A percentile compares a stretch with the other conserved stretches of the same genome.
These are phyloP conservation scores for Scophthalmus maximus DNA, from an alignment of 2,113 vertebrate species.

Conservation along the genomic window DNA sequence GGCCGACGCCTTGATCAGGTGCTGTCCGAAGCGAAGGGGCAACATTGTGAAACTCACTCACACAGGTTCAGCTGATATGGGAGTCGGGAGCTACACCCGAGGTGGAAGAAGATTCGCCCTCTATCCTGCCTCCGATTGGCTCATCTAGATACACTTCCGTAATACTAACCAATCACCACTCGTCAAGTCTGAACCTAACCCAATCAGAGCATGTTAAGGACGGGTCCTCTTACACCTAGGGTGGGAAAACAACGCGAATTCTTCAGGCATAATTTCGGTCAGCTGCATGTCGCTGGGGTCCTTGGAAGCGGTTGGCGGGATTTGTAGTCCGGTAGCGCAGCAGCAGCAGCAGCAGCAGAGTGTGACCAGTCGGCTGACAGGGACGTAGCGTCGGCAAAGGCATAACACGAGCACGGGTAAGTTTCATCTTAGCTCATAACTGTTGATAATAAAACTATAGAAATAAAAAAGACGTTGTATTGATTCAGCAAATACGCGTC, in stretches of 20 bases:
- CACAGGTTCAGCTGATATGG: neutral
- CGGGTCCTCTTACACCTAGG: neutral
- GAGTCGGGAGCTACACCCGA: too few relatives aligned
- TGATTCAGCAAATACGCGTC: rapidly evolving
- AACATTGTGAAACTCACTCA: neutral
- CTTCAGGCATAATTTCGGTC: slow-evolving; percentile 54
- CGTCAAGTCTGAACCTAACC: neutral
- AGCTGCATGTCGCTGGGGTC: slow-evolving; percentile 36
- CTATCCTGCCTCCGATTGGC: too few relatives aligned
- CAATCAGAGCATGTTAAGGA: neutral
- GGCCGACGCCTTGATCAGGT: neutral
- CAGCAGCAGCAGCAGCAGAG: too few relatives aligned
- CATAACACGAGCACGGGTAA: slow-evolving; percentile 46
- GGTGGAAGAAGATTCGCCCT: neutral
- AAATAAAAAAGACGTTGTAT: neutral
- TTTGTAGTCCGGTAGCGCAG: slow-evolving; percentile 60
- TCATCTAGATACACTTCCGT: neutral
- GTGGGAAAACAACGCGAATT: too few relatives aligned
- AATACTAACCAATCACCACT: neutral
- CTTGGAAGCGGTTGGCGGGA: slow-evolving; percentile 18
- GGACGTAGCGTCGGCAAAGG: slow-evolving; percentile 17
- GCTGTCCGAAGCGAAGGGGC: slow-evolving; percentile 5
- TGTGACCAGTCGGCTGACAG: slow-evolving; percentile 37
- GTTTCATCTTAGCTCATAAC: rapidly evolving
- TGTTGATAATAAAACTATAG: rapidly evolving